Percentiles rank a stretch among this genome's conserved stretches.
Evolutionary conservation across 2,797 vertebrate species (phyloP).

Genomic region (Oryzias dopingdopingensis): DNA sequence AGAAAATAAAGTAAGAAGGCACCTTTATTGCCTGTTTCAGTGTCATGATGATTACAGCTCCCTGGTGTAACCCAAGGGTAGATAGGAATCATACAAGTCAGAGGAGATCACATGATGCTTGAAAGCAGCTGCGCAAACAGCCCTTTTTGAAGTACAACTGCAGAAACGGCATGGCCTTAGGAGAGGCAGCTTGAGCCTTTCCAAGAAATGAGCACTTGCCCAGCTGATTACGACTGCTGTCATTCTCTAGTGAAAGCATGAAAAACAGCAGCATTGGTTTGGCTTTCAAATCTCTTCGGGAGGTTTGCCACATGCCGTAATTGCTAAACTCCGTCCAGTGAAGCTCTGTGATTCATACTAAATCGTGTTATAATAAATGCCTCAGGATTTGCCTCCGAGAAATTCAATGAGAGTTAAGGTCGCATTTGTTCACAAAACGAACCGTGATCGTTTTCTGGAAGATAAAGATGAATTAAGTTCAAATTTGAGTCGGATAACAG

Average conservation of each 20-base stretch:
- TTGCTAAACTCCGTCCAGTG: conserved; percentile 26
- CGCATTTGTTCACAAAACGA: conserved; percentile 8
- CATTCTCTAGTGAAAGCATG: conserved; percentile 24
- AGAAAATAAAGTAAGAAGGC: neutral
- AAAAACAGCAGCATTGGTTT: conserved; percentile 22
- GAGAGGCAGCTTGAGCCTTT: conserved; percentile 2
- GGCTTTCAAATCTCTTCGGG: conserved; percentile 22
- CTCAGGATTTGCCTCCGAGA: conserved; percentile 11
- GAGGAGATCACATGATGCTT: conserved; percentile 2
- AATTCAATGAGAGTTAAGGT: conserved; percentile 29
- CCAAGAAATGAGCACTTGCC: conserved; percentile 13
- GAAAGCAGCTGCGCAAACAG: neutral
- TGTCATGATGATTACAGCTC: conserved; percentile 2
- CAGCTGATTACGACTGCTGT: conserved; percentile 8
- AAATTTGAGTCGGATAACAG: no score
- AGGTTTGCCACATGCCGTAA: conserved; percentile 37
- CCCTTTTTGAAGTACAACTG: neutral
- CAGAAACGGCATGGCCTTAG: conserved; percentile 1
- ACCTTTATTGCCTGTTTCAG: neutral
- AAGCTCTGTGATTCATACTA: conserved; percentile 20
- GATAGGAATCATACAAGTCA: conserved; percentile 2
- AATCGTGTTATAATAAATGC: conserved; percentile 15
- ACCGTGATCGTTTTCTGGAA: no score
- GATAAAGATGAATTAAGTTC: no score
- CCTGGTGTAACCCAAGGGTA: neutral